phyloP scores from a whole-genome alignment of 1,140 invertebrate genomes.

The Lordiphosa collinella region DNA sequence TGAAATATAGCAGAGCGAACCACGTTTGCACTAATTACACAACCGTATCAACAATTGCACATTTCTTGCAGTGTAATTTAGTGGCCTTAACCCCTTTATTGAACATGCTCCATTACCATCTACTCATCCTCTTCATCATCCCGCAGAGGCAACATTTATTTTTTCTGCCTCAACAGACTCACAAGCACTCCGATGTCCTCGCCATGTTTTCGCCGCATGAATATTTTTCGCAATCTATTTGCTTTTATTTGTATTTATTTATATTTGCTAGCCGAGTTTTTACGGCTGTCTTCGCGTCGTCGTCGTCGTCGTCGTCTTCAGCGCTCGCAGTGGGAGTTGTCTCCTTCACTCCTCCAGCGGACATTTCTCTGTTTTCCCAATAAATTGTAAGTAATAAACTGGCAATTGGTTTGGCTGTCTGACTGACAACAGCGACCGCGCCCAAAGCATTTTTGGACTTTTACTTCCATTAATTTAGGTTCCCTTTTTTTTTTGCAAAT shows the following conservation, averaged over 20 bases:
- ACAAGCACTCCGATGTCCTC: constrained; percentile 23
- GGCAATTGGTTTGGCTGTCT: constrained; percentile 58
- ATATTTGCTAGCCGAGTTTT: constrained; percentile 55
- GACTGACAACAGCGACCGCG: constrained; percentile 23
- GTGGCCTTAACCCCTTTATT: constrained; percentile 10
- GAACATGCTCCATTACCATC: constrained; percentile 19
- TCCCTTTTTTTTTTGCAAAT: constrained; percentile 22
- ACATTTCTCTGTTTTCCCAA: constrained; percentile 50
- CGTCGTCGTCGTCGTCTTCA: constrained; percentile 3
- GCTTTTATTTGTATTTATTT: constrained; percentile 60
- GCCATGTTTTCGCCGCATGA: constrained; percentile 38
- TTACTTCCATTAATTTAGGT: constrained; percentile 37
- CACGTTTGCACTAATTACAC: no score
- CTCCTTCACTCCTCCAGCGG: constrained; percentile 4
- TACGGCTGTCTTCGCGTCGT: constrained; percentile 33
- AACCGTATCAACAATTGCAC: constrained; percentile 1
- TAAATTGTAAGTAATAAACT: constrained; percentile 74
- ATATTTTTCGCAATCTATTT: constrained; percentile 57
- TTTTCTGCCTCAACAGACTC: constrained; percentile 45
- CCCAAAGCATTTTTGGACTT: constrained; percentile 51
- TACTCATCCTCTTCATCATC: neutral
- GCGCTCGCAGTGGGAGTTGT: constrained; percentile 9
- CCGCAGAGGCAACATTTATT: constrained; percentile 4
- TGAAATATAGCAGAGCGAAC: no score
- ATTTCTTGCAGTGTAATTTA: constrained; percentile 1